phyloP scores from a whole-genome alignment of 2,888 invertebrate genomes.

The Blastobasis adustella region DNA sequence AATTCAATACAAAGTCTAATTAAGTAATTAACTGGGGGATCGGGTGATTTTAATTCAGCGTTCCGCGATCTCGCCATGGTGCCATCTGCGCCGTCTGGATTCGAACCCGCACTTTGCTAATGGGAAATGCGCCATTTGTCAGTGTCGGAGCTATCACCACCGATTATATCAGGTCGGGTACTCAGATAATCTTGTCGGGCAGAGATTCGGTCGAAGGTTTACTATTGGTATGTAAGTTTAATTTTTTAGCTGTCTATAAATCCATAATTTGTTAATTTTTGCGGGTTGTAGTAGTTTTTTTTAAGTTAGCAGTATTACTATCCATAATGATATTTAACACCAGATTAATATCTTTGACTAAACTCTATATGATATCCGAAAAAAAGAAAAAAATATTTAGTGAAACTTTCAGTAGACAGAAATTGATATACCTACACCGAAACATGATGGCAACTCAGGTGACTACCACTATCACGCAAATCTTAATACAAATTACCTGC shows the following conservation, averaged over 20 bases:
- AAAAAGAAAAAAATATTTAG: too few species aligned
- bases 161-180: constrained; percentile 10
- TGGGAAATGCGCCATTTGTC: constrained; percentile 17
- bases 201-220: not conserved
- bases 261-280: too few species aligned
- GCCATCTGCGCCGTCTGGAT: constrained; percentile 9
- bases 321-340: too few species aligned
- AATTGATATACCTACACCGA: too few species aligned
- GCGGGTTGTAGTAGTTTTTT: too few species aligned
- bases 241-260: not conserved
- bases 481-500: too few species aligned
- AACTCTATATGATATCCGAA: too few species aligned
- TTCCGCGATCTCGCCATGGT: constrained; percentile 4
- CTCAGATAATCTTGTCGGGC: constrained; percentile 5
- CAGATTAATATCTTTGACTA: too few species aligned
- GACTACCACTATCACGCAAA: too few species aligned
- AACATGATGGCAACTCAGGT: too few species aligned
- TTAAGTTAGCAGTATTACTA: too few species aligned
- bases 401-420: too few species aligned
- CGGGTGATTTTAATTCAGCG: not conserved
- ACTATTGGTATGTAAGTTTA: not conserved
- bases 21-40: not conserved
- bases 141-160: constrained; percentile 12
- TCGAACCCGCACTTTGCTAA: constrained; percentile 10
- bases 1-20: not conserved